phyloP scores from a whole-genome alignment of 2,797 vertebrate genomes.

The Parambassis ranga region DNA sequence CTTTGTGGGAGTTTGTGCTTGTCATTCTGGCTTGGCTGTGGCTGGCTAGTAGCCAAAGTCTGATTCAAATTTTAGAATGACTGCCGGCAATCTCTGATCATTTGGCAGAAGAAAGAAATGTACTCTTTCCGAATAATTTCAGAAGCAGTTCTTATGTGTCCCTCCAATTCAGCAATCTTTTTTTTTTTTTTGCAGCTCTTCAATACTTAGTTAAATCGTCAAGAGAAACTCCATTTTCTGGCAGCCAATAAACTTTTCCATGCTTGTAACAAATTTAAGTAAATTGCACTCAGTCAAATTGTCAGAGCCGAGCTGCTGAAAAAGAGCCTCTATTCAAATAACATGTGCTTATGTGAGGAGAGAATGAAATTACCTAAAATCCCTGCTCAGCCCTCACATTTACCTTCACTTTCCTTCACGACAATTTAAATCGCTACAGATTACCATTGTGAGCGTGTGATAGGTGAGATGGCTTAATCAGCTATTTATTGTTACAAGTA shows the following conservation, averaged over 20 bases:
- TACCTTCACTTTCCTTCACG: background rate
- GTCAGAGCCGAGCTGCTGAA: conserved; percentile 9
- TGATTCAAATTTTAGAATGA: conserved; percentile 39
- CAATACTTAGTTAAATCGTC: conserved; percentile 9
- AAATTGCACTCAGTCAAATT: conserved; percentile 38
- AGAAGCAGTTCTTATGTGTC: conserved; percentile 15
- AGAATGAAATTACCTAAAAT: background rate
- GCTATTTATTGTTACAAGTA: background rate
- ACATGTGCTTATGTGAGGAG: background rate
- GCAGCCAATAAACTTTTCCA: conserved; percentile 26
- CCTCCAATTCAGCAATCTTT: conserved; percentile 19
- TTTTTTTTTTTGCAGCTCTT: conserved; percentile 24
- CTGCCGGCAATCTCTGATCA: conserved; percentile 42
- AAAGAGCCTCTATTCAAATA: background rate
- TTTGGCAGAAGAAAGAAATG: conserved; percentile 18
- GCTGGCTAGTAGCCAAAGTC: conserved; percentile 22
- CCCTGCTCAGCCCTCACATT: background rate
- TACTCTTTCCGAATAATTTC: conserved; percentile 18
- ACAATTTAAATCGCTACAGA: too few relatives aligned
- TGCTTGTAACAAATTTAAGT: conserved; percentile 24
- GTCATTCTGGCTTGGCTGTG: conserved; percentile 16
- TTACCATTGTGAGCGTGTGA: too few relatives aligned
- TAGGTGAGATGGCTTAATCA: background rate
- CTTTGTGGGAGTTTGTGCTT: conserved; percentile 29
- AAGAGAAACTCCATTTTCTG: background rate